Evolutionary conservation across 2,888 invertebrate species (phyloP).

Genomic region (Conchocele bisecta): DNA sequence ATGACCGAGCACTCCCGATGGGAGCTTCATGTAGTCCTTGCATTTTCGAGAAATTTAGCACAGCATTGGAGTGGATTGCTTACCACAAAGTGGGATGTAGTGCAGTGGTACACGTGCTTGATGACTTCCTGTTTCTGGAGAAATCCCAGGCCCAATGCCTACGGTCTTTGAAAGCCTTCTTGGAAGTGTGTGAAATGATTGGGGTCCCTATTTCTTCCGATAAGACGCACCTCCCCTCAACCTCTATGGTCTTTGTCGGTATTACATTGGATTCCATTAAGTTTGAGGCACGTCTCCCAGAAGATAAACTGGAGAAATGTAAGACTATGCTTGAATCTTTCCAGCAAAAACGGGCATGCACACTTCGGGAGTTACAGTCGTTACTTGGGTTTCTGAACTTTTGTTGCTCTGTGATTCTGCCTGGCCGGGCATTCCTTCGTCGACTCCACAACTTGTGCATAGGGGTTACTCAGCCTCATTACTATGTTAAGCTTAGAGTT

Average conservation of each 20-base stretch:
- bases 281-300: constrained; percentile 20
- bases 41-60: constrained; percentile 30
- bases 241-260: constrained; percentile 19
- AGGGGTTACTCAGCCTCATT: neutral
- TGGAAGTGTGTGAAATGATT: neutral
- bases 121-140: constrained; percentile 38
- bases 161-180: neutral
- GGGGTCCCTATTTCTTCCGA: constrained; percentile 22
- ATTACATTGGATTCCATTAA: constrained; percentile 1
- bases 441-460: neutral
- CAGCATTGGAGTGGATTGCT: constrained; percentile 37
- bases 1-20: constrained; percentile 31
- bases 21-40: constrained; percentile 15
- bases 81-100: neutral
- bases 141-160: neutral
- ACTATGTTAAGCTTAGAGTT: neutral
- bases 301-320: constrained; percentile 14
- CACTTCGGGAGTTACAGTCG: constrained; percentile 12
- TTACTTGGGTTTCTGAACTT: constrained; percentile 27
- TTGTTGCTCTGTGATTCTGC: constrained; percentile 14
- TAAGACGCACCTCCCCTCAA: constrained; percentile 17
- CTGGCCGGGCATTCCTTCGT: constrained; percentile 16
- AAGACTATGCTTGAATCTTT: neutral
- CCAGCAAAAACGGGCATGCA: neutral
- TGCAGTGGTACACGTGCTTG: constrained; percentile 32